Evolutionary conservation across 2,797 vertebrate species (phyloP).

Genomic region (Australoheros facetus): DNA sequence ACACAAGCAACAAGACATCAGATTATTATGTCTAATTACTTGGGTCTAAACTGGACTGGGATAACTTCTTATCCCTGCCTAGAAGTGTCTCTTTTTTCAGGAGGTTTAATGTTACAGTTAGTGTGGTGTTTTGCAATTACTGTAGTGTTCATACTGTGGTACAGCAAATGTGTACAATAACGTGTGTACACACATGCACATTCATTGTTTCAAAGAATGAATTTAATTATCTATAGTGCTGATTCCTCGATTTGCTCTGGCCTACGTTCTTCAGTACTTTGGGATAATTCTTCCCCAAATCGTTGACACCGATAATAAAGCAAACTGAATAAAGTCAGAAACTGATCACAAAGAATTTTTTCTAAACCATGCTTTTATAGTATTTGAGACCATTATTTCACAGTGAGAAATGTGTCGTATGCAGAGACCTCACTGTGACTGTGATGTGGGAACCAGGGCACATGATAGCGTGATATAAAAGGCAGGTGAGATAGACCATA

Average conservation of each 20-base stretch:
- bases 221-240: background rate
- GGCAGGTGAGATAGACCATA: slow-evolving; percentile 32
- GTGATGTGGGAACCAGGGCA: slow-evolving; percentile 42
- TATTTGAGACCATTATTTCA: slow-evolving; percentile 27
- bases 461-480: slow-evolving; percentile 33
- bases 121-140: background rate
- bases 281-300: no score
- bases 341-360: background rate
- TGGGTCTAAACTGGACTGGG: background rate
- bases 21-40: background rate
- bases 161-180: background rate
- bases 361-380: slow-evolving; percentile 12
- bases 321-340: background rate
- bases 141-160: background rate
- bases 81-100: background rate
- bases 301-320: background rate
- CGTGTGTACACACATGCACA: no score
- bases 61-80: background rate
- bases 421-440: slow-evolving; percentile 16
- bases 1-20: background rate
- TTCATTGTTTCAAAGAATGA: background rate
- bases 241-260: background rate
- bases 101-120: background rate
- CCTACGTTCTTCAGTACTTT: no score
- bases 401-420: slow-evolving; percentile 26